phyloP scores from a whole-genome alignment of 2,113 vertebrate species.

The Clarias batrachus region DNA sequence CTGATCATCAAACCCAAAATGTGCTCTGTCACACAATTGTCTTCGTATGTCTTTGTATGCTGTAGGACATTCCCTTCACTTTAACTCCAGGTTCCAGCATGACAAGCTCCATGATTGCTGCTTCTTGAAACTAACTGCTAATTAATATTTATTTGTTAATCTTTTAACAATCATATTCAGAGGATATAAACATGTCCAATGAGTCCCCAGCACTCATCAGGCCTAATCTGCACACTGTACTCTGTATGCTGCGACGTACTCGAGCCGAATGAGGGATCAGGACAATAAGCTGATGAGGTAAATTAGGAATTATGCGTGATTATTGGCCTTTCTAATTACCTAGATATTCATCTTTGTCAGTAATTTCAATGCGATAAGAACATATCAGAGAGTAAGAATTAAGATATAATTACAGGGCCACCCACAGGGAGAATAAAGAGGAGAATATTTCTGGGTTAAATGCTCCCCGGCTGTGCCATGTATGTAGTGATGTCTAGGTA shows the following conservation, averaged over 20 bases:
- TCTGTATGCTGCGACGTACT: background rate
- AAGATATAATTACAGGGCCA: conserved; percentile 37
- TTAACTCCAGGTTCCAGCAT: background rate
- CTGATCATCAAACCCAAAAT: background rate
- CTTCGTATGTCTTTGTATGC: too few relatives aligned
- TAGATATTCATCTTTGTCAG: conserved; percentile 39
- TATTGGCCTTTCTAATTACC: conserved; percentile 18
- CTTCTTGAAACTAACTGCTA: background rate
- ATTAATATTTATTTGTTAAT: background rate
- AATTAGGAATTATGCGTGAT: conserved; percentile 27
- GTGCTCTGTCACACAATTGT: background rate
- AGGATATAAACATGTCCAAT: background rate
- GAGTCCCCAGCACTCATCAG: background rate
- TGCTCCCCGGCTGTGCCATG: conserved; percentile 2
- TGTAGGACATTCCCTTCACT: background rate
- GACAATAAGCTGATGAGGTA: background rate
- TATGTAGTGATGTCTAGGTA: conserved; percentile 18
- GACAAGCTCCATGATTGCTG: background rate
- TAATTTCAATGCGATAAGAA: conserved; percentile 29
- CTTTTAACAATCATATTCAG: background rate
- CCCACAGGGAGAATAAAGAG: conserved; percentile 26
- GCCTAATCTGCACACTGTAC: background rate
- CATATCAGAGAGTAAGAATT: conserved; percentile 16
- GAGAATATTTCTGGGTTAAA: conserved; percentile 34
- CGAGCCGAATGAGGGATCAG: background rate